These are phyloP conservation scores for Labeo rohita DNA, from an alignment of 2,113 vertebrate genomes.

Conservation along the genomic window DNA sequence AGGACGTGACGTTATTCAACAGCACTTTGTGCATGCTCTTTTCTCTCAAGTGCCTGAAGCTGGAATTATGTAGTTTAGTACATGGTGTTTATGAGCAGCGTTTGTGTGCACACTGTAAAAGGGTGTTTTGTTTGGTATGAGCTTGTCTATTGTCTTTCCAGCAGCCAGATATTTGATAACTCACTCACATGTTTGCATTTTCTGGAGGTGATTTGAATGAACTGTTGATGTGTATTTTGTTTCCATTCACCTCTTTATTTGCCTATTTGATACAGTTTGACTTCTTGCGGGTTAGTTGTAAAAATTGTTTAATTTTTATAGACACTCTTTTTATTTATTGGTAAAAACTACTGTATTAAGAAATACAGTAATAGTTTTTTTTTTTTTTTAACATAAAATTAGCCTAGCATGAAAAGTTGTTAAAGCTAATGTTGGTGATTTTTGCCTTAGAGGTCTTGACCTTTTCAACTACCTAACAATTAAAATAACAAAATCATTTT, in stretches of 20 bases:
- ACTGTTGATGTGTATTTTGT: background rate
- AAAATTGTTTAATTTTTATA: background rate
- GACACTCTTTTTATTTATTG: background rate
- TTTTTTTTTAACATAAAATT: background rate
- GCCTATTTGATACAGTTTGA: background rate
- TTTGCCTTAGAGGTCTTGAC: background rate
- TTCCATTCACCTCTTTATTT: background rate
- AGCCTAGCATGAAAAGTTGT: background rate
- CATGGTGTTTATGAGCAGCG: background rate
- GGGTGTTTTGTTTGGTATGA: background rate
- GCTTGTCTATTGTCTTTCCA: conserved; percentile 4
- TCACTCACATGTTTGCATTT: background rate
- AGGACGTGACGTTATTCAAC: background rate
- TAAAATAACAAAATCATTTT: background rate
- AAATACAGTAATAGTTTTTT: background rate
- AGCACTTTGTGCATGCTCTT: background rate
- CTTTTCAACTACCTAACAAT: background rate
- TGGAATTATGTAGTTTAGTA: background rate
- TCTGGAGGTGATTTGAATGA: conserved; percentile 19
- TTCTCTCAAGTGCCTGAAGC: background rate
- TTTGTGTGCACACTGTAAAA: background rate
- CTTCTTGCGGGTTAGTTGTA: background rate
- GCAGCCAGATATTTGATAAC: background rate
- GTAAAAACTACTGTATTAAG: background rate
- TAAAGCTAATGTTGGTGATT: background rate